These are phyloP conservation scores for Neodontobutis hainanensis DNA, from an alignment of 2,113 vertebrate species.

Conservation along the genomic window DNA sequence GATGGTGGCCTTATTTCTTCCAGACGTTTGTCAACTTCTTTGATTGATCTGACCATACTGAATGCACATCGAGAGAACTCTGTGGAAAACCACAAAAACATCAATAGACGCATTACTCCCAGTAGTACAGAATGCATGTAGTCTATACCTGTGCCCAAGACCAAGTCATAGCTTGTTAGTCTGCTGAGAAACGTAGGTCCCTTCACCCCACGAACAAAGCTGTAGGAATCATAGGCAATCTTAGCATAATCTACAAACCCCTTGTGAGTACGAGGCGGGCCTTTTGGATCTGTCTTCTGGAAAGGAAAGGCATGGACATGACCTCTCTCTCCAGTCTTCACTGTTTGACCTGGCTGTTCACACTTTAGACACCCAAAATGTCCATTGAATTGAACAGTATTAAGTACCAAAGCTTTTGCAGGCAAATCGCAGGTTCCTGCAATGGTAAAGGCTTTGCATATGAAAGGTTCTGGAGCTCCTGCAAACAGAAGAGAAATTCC, in stretches of 20 bases:
- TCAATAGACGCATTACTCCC: neutral
- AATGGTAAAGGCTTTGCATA: neutral
- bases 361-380: neutral
- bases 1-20: neutral
- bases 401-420: neutral
- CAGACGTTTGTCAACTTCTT: neutral
- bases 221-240: neutral
- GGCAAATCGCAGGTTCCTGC: slow-evolving; percentile 8
- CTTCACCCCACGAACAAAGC: neutral
- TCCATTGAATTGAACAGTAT: neutral
- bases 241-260: neutral
- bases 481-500: neutral
- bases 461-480: neutral
- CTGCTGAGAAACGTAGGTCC: neutral
- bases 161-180: neutral
- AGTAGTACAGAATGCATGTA: neutral
- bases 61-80: neutral
- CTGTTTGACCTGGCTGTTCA: slow-evolving; percentile 7
- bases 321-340: slow-evolving; percentile 31
- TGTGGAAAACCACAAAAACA: slow-evolving; percentile 34
- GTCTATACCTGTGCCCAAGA: neutral
- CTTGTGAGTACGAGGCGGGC: neutral
- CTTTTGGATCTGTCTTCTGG: slow-evolving; percentile 26
- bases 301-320: slow-evolving; percentile 47
- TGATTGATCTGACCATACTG: neutral